Percentiles rank a stretch among this genome's conserved stretches.
phyloP scores from a whole-genome alignment of 2,797 vertebrate species.

The Galagoides demidoff region DNA sequence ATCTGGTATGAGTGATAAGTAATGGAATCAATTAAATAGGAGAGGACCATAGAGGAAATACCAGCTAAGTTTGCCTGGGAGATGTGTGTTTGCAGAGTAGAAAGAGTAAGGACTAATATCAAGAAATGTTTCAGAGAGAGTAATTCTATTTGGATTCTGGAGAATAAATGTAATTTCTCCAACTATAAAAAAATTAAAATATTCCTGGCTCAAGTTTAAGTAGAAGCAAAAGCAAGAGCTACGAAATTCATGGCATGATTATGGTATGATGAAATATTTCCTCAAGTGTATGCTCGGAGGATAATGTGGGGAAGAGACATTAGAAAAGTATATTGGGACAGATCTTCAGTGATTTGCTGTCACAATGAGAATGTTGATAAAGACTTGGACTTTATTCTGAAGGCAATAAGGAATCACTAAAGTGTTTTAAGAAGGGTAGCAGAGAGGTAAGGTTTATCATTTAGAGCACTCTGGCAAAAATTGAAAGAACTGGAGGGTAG shows the following conservation, averaged over 20 bases:
- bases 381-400: constrained; percentile 31
- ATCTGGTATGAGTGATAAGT: not conserved
- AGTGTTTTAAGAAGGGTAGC: constrained; percentile 31
- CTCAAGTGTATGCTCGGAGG: not conserved
- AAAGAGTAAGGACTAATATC: not conserved
- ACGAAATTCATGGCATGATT: not conserved
- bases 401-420: not conserved
- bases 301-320: not conserved
- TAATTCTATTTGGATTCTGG: not conserved
- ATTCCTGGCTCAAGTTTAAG: not conserved
- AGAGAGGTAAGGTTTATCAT: constrained; percentile 33
- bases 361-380: constrained; percentile 31
- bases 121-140: not conserved
- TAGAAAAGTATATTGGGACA: not conserved
- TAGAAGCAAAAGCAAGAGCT: not conserved
- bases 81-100: not conserved
- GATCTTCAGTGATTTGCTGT: not conserved
- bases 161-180: not conserved
- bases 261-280: not conserved
- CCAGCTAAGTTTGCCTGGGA: not conserved
- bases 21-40: not conserved
- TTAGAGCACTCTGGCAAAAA: not conserved
- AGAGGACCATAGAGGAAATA: not conserved
- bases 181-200: not conserved
- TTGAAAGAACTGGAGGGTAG: not conserved